Evolutionary conservation across 2,888 invertebrate genomes (phyloP), one percentile per base, ranked within the genome.

Genomic region (Erebia epiphron): DNA sequence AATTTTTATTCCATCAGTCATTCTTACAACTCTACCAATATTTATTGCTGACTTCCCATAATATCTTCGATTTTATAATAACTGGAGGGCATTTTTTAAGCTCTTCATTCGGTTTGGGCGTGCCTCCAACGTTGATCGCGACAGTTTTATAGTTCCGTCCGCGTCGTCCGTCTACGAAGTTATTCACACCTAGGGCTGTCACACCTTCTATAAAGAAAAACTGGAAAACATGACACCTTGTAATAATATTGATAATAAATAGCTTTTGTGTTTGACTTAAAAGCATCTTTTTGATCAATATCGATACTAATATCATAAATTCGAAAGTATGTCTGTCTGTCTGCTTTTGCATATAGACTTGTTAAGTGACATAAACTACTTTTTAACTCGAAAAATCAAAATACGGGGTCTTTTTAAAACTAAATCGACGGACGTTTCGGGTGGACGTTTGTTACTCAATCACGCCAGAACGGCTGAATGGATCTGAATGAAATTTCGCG

Each of bases 151-250:
- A 46, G 62, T 63, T 58, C 65, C 67, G 63, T 21, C 21, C 21
- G 21, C 21, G 21, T 60, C 62, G 67, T 52, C 49, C 60, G 75
- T 75, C 75, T 75, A 70, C 65, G 49, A 75, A 75, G 71, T 75
- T 75, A 54, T 35, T 69, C 52, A 10, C 8, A 14, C 21, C 9
- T 49, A 62, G 62, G 62, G 62, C 13, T 62, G 21, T 2, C 62
- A 9, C 18, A 4, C 11, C 13, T 5, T 35, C 26, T 26, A 3
- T 4, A 0, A 26, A 2, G n/a, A n/a, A n/a, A 26, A 26, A 26
- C 26, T 35, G 7, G 1, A 35, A 35, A 35, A 35, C 7, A 3
- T 26, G 35, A 35, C 35, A 35, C 35, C 35, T 35, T 35, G 35
- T 7, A 35, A 35, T 35, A 1, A 3, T 26, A 1, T 21, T 21